A percentile compares a stretch with the other conserved stretches of the same genome.
Evolutionary conservation across 2,888 invertebrate species (phyloP).

Genomic region (Phaonia tiefii): DNA sequence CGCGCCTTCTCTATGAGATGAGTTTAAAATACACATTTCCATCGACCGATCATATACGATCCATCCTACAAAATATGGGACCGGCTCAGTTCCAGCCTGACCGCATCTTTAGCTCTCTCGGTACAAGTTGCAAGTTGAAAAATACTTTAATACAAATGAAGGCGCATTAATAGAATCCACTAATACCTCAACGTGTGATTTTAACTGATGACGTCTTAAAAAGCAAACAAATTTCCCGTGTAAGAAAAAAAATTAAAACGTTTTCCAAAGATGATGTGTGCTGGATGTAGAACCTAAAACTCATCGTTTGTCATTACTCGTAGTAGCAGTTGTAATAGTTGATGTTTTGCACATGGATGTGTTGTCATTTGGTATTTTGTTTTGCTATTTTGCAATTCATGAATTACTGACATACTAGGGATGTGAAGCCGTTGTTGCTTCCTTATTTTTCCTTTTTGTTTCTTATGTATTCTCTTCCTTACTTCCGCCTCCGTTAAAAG

Average conservation of each 20-base stretch:
- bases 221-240: neutral
- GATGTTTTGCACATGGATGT: neutral
- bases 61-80: no score
- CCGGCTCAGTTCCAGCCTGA: no score
- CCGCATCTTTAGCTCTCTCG: no score
- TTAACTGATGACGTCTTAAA: slow-evolving; percentile 3
- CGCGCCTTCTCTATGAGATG: no score
- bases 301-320: neutral
- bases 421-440: slow-evolving; percentile 7
- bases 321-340: slow-evolving; percentile 1
- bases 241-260: neutral
- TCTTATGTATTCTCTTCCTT: slow-evolving; percentile 6
- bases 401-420: slow-evolving; percentile 36
- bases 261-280: neutral
- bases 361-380: slow-evolving; percentile 3
- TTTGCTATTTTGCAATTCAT: slow-evolving; percentile 57
- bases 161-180: no score
- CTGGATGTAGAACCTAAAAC: no score
- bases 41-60: no score
- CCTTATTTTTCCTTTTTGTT: neutral
- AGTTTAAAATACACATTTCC: no score
- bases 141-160: no score
- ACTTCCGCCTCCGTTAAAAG: neutral
- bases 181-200: no score
- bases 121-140: no score